Percentiles rank a stretch among this genome's conserved stretches.
These are phyloP conservation scores for Zaprionus kolodkinae DNA, from an alignment of 1,140 invertebrate genomes.

Conservation along the genomic window DNA sequence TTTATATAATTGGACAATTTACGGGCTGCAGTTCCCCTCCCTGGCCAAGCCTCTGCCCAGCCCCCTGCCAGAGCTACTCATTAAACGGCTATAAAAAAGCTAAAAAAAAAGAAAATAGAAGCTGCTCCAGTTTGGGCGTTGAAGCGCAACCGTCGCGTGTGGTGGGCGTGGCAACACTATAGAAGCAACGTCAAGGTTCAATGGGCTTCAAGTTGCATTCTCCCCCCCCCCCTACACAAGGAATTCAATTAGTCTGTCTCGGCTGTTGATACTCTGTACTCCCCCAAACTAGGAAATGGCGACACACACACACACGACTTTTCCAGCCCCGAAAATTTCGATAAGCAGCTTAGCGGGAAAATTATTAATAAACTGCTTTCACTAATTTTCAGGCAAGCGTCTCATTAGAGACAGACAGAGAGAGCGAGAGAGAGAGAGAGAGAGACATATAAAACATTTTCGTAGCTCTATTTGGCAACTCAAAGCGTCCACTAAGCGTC, in stretches of 20 bases:
- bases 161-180: conserved; percentile 59
- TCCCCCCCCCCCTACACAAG: background rate
- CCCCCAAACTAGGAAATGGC: conserved; percentile 31
- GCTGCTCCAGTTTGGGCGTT: conserved; percentile 46
- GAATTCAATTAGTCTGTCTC: conserved; percentile 65
- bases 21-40: conserved; percentile 27
- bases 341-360: conserved; percentile 52
- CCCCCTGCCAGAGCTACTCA: conserved; percentile 25
- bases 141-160: conserved; percentile 30
- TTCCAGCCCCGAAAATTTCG: conserved; percentile 28
- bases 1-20: conserved; percentile 77
- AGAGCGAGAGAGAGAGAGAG: background rate
- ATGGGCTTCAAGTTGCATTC: conserved; percentile 48
- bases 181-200: conserved; percentile 59
- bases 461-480: conserved; percentile 71
- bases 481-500: conserved; percentile 77
- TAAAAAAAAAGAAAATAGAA: conserved; percentile 20
- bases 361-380: conserved; percentile 75
- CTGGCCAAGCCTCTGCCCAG: background rate
- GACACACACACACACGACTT: conserved; percentile 45
- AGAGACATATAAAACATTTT: conserved; percentile 51
- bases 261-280: too few species aligned
- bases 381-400: conserved; percentile 65
- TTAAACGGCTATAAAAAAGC: conserved; percentile 57
- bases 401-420: conserved; percentile 30